A percentile compares a stretch with the other conserved stretches of the same genome.
Evolutionary conservation across 2,888 invertebrate species (phyloP).

Genomic region (Apoderus coryli): DNA sequence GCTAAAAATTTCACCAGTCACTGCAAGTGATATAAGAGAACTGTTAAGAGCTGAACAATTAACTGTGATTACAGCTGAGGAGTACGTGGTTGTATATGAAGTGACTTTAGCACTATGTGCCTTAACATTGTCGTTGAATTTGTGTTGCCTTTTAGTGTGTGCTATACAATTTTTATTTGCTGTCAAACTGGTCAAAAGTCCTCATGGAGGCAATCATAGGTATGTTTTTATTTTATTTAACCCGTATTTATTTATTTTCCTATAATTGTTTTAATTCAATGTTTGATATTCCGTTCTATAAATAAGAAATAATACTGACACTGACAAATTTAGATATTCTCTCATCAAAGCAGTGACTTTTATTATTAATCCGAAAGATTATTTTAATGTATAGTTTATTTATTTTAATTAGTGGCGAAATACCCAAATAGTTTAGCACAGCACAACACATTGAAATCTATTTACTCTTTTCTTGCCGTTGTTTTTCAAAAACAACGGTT

Average conservation of each 20-base stretch:
- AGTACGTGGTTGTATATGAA: slow-evolving; percentile 80
- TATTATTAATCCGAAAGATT: no score
- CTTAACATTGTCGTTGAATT: slow-evolving; percentile 72
- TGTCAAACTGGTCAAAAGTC: slow-evolving; percentile 77
- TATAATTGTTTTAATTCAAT: no score
- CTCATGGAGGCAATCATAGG: slow-evolving; percentile 59
- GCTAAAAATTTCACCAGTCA: slow-evolving; percentile 64
- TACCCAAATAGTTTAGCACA: no score
- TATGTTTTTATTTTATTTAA: slow-evolving; percentile 22
- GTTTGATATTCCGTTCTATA: not conserved
- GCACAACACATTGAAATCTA: no score
- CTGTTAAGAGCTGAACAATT: slow-evolving; percentile 39
- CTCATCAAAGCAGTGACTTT: slow-evolving; percentile 3
- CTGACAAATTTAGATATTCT: no score
- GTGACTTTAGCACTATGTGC: slow-evolving; percentile 83
- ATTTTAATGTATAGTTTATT: no score
- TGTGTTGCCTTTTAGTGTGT: slow-evolving; percentile 85
- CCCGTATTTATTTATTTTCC: no score
- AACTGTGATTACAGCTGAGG: slow-evolving; percentile 51
- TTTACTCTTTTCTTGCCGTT: no score
- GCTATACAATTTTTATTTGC: slow-evolving; percentile 90
- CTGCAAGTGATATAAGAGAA: slow-evolving; percentile 41
- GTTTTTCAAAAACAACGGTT: no score
- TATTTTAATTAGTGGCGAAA: no score
- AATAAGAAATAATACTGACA: slow-evolving; percentile 1